Conservation (phyloP, 2,797 vertebrate species). For the Alca torda region DNA sequence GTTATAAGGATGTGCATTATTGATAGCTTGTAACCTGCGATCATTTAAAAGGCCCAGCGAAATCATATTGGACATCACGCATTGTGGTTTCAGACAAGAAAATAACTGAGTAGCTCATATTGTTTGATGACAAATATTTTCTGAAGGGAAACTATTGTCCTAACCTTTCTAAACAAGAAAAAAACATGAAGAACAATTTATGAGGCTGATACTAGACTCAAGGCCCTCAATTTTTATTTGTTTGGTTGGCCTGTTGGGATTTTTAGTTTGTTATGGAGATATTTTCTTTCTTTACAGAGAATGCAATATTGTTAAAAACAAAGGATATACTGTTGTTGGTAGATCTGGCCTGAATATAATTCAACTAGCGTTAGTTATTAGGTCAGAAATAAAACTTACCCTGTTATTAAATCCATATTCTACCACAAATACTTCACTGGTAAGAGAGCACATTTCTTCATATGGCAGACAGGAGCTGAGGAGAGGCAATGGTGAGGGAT, state of each 20-base stretch:
- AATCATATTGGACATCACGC: neutral
- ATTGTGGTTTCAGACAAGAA: neutral
- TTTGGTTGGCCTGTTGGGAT: neutral
- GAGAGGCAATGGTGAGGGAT: neutral
- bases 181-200: neutral
- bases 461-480: neutral
- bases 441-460: neutral
- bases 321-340: neutral
- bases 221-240: neutral
- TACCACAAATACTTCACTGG: neutral
- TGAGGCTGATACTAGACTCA: neutral
- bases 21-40: neutral
- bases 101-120: neutral
- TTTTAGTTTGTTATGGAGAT: neutral
- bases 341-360: neutral
- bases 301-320: neutral
- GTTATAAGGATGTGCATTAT: neutral
- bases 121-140: neutral
- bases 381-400: neutral
- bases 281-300: neutral
- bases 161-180: neutral
- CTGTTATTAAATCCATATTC: constrained; percentile 22
- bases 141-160: neutral
- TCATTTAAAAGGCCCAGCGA: neutral
- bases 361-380: neutral